Evolutionary conservation across 1,140 invertebrate species (phyloP), one percentile per base, ranked within the genome.

Genomic region (Arion vulgaris): DNA sequence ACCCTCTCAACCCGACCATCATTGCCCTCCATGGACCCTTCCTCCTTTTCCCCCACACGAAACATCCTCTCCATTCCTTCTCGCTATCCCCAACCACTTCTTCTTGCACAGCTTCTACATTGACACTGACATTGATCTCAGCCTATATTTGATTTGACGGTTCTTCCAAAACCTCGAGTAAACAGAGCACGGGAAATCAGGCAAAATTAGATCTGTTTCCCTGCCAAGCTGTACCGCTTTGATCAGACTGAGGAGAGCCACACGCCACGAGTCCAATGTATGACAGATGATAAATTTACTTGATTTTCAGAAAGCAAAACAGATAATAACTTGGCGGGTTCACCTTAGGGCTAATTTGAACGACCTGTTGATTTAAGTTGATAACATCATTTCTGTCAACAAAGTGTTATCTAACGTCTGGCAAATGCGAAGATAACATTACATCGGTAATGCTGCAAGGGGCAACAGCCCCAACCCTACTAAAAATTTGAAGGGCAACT

Each of bases 91-190:
- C n/a, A n/a, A n/a, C n/a, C n/a, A n/a, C n/a, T n/a, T n/a, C n/a
- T n/a, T n/a, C n/a, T n/a, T n/a, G n/a, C n/a, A n/a, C n/a, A n/a
- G n/a, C n/a, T n/a, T n/a, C n/a, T n/a, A n/a, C n/a, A n/a, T n/a
- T n/a, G n/a, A n/a, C n/a, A 23, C 23, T 66, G 26, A 23, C 62
- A 26, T 32, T 32, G 62, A 32, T 15, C 13, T 7, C 15, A 4
- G 36, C 68, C 28, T 23, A 7, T 49, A 74, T 74, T 74, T 74
- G 72, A 74, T 45, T 41, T 74, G 72, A 74, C 72, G 28, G 26
- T 26, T 17, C 38, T 17, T 13, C 11, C 39, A 4, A 49, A 74
- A 45, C 68, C 51, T 32, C 13, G 26, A 23, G 9, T 32, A 71
- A 71, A 13, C 13, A 71, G 26, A 4, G 32, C 13, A 1, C 13